phyloP scores from a whole-genome alignment of 2,888 invertebrate species.

The Rhopalosiphum nymphaeae region DNA sequence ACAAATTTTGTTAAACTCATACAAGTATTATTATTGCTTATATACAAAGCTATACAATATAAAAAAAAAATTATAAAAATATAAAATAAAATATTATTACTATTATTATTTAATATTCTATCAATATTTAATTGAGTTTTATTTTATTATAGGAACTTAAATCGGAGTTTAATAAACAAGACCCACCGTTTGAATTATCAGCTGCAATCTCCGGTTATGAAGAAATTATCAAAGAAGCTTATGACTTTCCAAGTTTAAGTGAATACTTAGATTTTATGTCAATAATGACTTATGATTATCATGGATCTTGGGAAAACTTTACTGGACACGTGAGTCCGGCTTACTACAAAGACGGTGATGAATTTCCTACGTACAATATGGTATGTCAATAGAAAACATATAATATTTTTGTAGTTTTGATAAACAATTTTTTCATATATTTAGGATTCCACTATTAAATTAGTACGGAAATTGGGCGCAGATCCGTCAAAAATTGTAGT shows the following conservation, averaged over 20 bases:
- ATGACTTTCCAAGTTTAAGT: slow-evolving; percentile 81
- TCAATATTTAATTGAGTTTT: neutral
- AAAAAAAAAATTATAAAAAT: no score
- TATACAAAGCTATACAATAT: neutral
- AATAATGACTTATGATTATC: slow-evolving; percentile 90
- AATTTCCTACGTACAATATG: slow-evolving; percentile 82
- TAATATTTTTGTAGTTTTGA: neutral
- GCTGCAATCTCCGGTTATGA: slow-evolving; percentile 91
- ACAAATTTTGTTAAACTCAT: slow-evolving; percentile 83
- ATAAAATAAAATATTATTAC: no score
- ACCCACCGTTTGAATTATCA: slow-evolving; percentile 80
- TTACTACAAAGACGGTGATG: slow-evolving; percentile 77
- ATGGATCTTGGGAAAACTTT: slow-evolving; percentile 87
- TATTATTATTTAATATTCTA: no score
- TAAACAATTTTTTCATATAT: neutral
- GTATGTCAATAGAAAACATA: slow-evolving; percentile 72
- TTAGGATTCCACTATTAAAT: slow-evolving; percentile 61
- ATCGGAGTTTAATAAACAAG: slow-evolving; percentile 74
- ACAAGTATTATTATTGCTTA: slow-evolving; percentile 72
- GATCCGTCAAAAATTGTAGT: slow-evolving; percentile 82
- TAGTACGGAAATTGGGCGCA: slow-evolving; percentile 74
- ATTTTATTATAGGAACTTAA: slow-evolving; percentile 73
- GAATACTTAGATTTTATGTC: slow-evolving; percentile 83
- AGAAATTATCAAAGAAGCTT: slow-evolving; percentile 88
- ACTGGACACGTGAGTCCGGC: slow-evolving; percentile 88